phyloP scores from a whole-genome alignment of 2,797 vertebrate species.

The Sitta carolinensis region DNA sequence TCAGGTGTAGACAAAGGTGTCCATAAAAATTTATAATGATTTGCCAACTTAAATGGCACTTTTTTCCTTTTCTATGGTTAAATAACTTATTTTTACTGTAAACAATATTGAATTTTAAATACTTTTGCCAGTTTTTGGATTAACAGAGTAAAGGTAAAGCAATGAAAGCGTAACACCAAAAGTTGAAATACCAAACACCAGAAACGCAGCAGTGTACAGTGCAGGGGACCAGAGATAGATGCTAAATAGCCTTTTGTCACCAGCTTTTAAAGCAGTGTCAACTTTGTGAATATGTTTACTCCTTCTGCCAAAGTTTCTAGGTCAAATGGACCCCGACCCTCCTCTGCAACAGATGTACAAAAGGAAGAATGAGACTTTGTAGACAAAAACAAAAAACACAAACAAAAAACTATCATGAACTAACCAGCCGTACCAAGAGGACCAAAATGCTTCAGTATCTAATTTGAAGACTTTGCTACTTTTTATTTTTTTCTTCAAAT shows the following conservation, averaged over 20 bases:
- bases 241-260: constrained; percentile 49
- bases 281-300: constrained; percentile 78
- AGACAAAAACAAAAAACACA: constrained; percentile 38
- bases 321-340: constrained; percentile 76
- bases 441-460: constrained; percentile 77
- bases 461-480: constrained; percentile 68
- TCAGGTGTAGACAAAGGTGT: constrained; percentile 2
- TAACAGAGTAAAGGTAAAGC: constrained; percentile 40
- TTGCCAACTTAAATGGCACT: not conserved
- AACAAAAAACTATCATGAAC: constrained; percentile 40
- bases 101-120: not conserved
- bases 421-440: constrained; percentile 73
- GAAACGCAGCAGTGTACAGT: not conserved
- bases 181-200: constrained; percentile 30
- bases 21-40: constrained; percentile 16
- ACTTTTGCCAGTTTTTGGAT: constrained; percentile 15
- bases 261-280: constrained; percentile 62
- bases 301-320: constrained; percentile 84
- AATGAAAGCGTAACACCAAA: constrained; percentile 17
- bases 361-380: constrained; percentile 79
- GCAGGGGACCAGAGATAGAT: not conserved
- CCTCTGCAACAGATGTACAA: constrained; percentile 69
- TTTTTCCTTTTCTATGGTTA: constrained; percentile 29
- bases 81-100: constrained; percentile 42
- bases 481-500: constrained; percentile 67